Percentiles rank a stretch among this genome's conserved stretches.
Conservation (phyloP, 2,797 vertebrate genomes). For the Spinibarbus caldwelli region DNA sequence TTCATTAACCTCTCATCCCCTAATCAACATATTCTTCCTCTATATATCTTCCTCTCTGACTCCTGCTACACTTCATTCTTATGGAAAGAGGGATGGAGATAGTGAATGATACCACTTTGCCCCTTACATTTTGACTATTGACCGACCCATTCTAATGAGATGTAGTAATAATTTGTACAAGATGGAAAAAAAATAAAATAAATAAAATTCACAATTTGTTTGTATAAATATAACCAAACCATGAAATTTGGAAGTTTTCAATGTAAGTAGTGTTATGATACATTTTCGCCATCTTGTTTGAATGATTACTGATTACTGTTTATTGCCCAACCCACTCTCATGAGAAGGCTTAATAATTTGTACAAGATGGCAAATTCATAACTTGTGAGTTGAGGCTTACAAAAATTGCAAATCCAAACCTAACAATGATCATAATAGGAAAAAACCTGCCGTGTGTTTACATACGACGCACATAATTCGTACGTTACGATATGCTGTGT, state of each 20-base stretch:
- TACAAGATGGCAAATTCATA: not conserved
- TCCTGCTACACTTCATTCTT: slow-evolving; percentile 11
- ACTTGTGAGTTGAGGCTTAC: not conserved
- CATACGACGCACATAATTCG: not conserved
- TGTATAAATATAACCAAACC: not conserved
- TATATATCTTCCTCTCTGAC: not conserved
- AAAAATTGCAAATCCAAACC: not conserved
- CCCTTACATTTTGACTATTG: not conserved
- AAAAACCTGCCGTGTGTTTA: not conserved
- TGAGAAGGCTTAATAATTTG: not conserved
- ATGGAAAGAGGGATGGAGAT: not conserved
- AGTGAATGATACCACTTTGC: not conserved
- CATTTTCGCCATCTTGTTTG: not conserved
- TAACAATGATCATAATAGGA: not conserved
- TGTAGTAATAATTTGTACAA: not conserved
- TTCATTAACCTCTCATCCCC: slow-evolving; percentile 37
- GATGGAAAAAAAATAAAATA: not conserved
- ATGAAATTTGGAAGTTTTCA: not conserved
- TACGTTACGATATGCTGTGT: not conserved
- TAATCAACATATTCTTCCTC: not conserved
- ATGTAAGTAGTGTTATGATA: not conserved
- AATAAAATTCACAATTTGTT: too few species aligned
- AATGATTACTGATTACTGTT: not conserved
- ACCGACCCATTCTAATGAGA: not conserved
- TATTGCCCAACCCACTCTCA: not conserved